Evolutionary conservation across 1,140 invertebrate genomes (phyloP).

Genomic region (Tenebrio molitor): DNA sequence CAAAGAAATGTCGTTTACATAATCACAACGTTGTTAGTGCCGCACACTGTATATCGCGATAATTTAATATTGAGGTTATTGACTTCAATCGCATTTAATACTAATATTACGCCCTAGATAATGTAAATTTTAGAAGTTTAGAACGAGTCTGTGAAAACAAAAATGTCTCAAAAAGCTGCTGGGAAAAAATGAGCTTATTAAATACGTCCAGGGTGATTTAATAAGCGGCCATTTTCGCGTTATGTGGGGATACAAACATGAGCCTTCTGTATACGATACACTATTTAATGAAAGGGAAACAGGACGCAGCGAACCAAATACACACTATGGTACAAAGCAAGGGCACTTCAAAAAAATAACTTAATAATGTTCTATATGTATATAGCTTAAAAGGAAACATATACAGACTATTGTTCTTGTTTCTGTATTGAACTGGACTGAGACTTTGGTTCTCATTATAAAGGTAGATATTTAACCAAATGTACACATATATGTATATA

Average conservation of each 20-base stretch:
- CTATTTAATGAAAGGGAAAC: conserved; percentile 48
- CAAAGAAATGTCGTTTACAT: not conserved
- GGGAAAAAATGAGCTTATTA: conserved; percentile 44
- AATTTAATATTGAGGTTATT: conserved; percentile 31
- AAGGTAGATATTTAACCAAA: conserved; percentile 48
- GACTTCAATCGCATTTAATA: conserved; percentile 27
- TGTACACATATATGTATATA: conserved; percentile 43
- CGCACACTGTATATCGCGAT: conserved; percentile 17
- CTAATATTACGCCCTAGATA: conserved; percentile 24
- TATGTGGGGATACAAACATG: conserved; percentile 50
- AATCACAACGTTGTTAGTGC: conserved; percentile 23
- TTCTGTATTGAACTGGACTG: conserved; percentile 51
- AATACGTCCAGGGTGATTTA: conserved; percentile 18
- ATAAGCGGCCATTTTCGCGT: conserved; percentile 38
- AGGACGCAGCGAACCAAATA: conserved; percentile 58
- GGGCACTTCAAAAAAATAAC: conserved; percentile 66
- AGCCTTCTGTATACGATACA: conserved; percentile 54
- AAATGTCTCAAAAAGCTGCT: conserved; percentile 54
- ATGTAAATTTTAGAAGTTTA: conserved; percentile 28
- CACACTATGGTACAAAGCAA: conserved; percentile 65
- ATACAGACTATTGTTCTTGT: conserved; percentile 56
- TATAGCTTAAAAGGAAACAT: conserved; percentile 59
- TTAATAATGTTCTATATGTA: conserved; percentile 61
- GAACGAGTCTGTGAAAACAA: conserved; percentile 46
- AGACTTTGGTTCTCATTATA: conserved; percentile 49